Conservation (phyloP, 2,888 invertebrate genomes). For the Mystacides longicornis region DNA sequence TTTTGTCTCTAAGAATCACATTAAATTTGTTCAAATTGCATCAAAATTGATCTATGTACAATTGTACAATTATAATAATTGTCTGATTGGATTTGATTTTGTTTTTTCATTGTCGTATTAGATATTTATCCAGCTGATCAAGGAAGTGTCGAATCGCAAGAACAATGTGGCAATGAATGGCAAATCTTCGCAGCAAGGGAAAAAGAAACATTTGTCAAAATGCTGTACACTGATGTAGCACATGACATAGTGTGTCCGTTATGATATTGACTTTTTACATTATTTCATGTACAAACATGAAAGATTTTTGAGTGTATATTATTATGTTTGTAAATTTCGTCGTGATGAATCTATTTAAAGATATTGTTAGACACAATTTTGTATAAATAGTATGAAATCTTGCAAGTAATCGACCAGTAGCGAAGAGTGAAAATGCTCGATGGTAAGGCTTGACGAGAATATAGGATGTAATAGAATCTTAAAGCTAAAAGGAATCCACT, state of each 20-base stretch:
- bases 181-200: constrained; percentile 17
- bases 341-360: too few relatives aligned
- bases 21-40: too few relatives aligned
- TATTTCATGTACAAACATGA: neutral
- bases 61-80: too few relatives aligned
- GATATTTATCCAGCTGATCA: constrained; percentile 25
- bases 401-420: too few relatives aligned
- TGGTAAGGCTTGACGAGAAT: too few relatives aligned
- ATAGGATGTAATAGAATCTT: too few relatives aligned
- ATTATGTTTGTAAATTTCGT: neutral
- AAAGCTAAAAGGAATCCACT: too few relatives aligned
- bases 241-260: neutral
- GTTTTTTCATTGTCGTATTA: constrained; percentile 21
- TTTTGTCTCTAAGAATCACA: too few relatives aligned
- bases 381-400: too few relatives aligned
- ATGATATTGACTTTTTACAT: neutral
- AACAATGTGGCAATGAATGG: constrained; percentile 14
- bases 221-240: constrained; percentile 24
- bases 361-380: too few relatives aligned
- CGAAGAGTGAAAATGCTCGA: too few relatives aligned
- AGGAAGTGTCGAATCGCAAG: constrained; percentile 24
- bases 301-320: neutral
- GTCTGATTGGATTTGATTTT: constrained; percentile 10
- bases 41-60: too few relatives aligned
- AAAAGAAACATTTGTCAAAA: constrained; percentile 22